A percentile compares a stretch with the other conserved stretches of the same genome.
phyloP scores from a whole-genome alignment of 2,113 vertebrate species.

The Otocyon megalotis region DNA sequence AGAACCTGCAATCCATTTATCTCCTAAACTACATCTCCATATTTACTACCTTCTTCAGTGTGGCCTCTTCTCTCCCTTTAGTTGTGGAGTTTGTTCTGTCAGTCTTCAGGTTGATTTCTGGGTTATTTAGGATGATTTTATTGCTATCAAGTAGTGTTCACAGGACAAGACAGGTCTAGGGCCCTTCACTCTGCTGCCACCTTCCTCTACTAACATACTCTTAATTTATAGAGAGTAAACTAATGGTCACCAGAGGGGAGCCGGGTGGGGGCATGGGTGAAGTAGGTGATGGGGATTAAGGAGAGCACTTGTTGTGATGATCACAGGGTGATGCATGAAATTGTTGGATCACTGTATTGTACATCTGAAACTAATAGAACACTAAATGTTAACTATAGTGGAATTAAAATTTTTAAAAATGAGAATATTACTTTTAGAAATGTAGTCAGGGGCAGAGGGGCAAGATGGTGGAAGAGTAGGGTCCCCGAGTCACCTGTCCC shows the following conservation, averaged over 20 bases:
- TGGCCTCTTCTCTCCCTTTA: not conserved
- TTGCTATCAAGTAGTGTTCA: not conserved
- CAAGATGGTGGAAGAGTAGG: no score
- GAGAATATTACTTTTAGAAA: not conserved
- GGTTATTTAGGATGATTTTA: not conserved
- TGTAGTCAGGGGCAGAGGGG: not conserved
- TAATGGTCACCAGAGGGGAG: not conserved
- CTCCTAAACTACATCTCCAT: not conserved
- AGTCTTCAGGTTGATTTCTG: not conserved
- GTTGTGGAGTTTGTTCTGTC: not conserved
- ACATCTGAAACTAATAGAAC: not conserved
- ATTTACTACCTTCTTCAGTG: not conserved
- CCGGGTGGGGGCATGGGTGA: not conserved
- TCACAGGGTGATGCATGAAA: not conserved
- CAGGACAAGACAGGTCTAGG: not conserved
- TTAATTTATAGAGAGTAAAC: not conserved
- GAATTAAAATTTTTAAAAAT: not conserved
- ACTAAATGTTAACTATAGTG: not conserved
- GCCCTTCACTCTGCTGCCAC: not conserved
- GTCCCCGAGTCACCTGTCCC: no score
- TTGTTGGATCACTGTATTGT: not conserved
- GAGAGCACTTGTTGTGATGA: not conserved
- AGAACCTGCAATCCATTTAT: not conserved
- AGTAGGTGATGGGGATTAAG: not conserved
- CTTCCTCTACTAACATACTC: not conserved